Evolutionary conservation across 2,797 vertebrate species (phyloP), one percentile per base, ranked within the genome.

Genomic region (Schizopygopsis pylzovi): DNA sequence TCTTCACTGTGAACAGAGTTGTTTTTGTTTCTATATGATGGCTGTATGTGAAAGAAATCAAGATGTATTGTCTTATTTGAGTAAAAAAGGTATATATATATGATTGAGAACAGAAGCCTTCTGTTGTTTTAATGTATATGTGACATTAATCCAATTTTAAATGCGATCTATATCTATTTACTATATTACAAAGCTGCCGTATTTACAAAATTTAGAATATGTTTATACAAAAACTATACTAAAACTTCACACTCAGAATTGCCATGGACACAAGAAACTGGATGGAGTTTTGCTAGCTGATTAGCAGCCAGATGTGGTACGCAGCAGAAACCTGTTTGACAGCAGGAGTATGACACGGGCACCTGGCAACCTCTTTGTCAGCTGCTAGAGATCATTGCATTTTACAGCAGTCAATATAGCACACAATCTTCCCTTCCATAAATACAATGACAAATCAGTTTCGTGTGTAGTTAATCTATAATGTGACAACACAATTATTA

Each of bases 351-450:
- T 70, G 63, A 67, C 76, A 81, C 6, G 1, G 65, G 83, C 83
- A 87, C 73, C 79, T 88, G 87, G 54, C 33, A 47, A 79, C 68
- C 61, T 81, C 61, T 79, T 86, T 70, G 63, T 82, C 65, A 81
- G 22, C 13, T 56, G 81, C 86, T 82, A 87, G 65, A 12, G 54
- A 63, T 63, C 47, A 70, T 56, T 47, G 15, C 68, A 72, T 71
- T 75, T 79, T 72, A 86, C 63, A 41, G 56, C 45, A 59, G 67
- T 70, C 79, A 65, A 61, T 47, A 75, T 37, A 52, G 47, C 9
- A 33, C 39, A 33, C 72, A 16, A 18, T 15, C 25, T 37, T 6
- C 37, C 45, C 47, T 83, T 72, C 52, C 63, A 67, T 47, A 12
- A 39, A 33, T 39, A n/a, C 12, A 47, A 10, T 39, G 56, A 75